These are phyloP conservation scores for Pectinophora gossypiella DNA, from an alignment of 1,140 invertebrate genomes.

Conservation along the genomic window DNA sequence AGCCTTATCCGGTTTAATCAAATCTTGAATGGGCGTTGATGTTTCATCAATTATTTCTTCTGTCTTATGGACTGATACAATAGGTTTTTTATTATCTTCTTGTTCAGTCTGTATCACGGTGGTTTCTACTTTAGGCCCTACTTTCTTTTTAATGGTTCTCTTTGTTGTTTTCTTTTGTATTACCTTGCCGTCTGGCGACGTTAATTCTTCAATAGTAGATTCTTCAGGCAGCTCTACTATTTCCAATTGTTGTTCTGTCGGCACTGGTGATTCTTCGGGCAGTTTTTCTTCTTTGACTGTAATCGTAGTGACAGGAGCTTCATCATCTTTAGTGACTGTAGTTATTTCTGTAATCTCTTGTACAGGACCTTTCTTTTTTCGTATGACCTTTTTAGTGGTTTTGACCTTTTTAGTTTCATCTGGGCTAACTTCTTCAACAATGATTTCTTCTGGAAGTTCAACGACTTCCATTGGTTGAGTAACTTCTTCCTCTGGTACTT, in stretches of 20 bases:
- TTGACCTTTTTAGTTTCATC: conserved; percentile 23
- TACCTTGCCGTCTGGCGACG: conserved; percentile 6
- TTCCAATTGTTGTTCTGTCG: no score
- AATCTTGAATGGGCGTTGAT: background rate
- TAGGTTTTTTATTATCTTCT: no score
- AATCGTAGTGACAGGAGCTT: conserved; percentile 37
- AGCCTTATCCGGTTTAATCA: conserved; percentile 30
- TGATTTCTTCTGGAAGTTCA: no score
- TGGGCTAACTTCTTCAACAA: no score
- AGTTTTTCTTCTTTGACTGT: background rate
- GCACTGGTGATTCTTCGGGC: background rate
- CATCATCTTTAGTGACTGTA: conserved; percentile 38
- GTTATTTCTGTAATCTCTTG: conserved; percentile 24
- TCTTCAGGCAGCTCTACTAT: background rate
- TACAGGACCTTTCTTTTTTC: conserved; percentile 2
- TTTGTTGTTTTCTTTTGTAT: conserved; percentile 1
- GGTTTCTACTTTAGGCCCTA: background rate
- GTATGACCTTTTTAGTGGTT: conserved; percentile 21
- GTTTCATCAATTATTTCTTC: conserved; percentile 37
- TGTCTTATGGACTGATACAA: no score
- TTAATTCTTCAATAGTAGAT: background rate
- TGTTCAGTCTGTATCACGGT: no score
- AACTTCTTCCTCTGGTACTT: no score
- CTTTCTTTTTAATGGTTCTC: conserved; percentile 1
- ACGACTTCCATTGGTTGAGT: no score